phyloP scores from a whole-genome alignment of 2,113 vertebrate species.

The Neopipo cinnamomea region DNA sequence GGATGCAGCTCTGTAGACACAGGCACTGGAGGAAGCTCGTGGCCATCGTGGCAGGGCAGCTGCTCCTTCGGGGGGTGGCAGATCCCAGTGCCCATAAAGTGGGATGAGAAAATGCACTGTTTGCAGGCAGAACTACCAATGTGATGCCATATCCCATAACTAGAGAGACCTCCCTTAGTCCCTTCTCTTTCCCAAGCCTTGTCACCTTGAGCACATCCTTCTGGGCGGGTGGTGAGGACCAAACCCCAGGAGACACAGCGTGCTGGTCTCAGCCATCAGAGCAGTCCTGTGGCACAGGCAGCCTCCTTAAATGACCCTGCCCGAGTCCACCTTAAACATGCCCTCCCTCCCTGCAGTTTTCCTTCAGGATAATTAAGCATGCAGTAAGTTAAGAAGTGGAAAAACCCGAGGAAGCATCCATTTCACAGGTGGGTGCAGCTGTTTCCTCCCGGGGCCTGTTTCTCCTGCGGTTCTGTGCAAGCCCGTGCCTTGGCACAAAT shows the following conservation, averaged over 20 bases:
- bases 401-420: not conserved
- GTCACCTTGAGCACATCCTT: not conserved
- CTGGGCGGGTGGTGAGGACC: not conserved
- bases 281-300: not conserved
- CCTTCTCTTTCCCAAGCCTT: not conserved
- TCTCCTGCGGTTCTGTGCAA: not conserved
- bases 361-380: conserved; percentile 18
- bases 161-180: not conserved
- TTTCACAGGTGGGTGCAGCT: conserved; percentile 4
- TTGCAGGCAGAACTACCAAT: not conserved
- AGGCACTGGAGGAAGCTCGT: not conserved
- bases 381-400: not conserved
- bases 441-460: conserved; percentile 1
- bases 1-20: not conserved
- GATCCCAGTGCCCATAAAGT: not conserved
- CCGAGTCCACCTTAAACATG: not conserved
- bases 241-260: accelerated
- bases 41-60: not conserved
- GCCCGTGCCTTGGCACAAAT: not conserved
- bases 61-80: not conserved
- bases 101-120: not conserved
- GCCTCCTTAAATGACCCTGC: not conserved
- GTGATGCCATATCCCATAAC: not conserved
- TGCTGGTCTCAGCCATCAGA: not conserved
- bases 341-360: not conserved